These are phyloP conservation scores for Protobothrops mucrosquamatus DNA, from an alignment of 2,113 vertebrate genomes.

Conservation along the genomic window DNA sequence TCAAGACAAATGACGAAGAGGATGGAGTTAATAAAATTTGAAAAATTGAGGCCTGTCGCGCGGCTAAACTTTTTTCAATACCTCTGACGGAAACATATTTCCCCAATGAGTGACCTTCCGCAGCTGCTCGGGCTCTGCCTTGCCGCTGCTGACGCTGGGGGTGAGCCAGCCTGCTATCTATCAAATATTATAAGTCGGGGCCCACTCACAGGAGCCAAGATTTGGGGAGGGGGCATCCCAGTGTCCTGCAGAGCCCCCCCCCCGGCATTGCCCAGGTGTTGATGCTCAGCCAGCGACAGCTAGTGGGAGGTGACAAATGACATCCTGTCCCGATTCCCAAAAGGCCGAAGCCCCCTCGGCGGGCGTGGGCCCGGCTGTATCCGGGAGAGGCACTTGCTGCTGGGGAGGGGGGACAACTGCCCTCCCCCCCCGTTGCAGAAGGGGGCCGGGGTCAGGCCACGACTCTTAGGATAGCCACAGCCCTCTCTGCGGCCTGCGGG, in stretches of 20 bases:
- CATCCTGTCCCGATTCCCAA: constrained; percentile 59
- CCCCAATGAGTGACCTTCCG: constrained; percentile 81
- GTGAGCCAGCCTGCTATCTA: constrained; percentile 65
- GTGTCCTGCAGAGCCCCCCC: constrained; percentile 61
- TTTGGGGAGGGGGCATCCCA: constrained; percentile 36
- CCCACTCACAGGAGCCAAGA: constrained; percentile 57
- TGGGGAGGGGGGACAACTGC: constrained; percentile 75
- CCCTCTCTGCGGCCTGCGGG: constrained; percentile 14
- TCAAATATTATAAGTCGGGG: constrained; percentile 72
- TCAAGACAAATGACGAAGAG: constrained; percentile 76
- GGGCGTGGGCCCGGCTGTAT: neutral
- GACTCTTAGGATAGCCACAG: constrained; percentile 28
- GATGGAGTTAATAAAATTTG: constrained; percentile 83
- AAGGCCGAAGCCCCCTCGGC: constrained; percentile 53
- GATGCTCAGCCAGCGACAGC: constrained; percentile 64
- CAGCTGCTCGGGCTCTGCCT: constrained; percentile 62
- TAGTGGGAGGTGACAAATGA: constrained; percentile 79
- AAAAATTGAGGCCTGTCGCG: constrained; percentile 82
- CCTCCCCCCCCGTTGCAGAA: constrained; percentile 3
- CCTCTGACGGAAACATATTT: constrained; percentile 80
- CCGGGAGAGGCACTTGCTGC: constrained; percentile 50
- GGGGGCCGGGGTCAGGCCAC: constrained; percentile 67
- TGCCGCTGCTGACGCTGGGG: constrained; percentile 36
- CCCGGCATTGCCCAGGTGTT: constrained; percentile 73
- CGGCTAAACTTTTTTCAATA: constrained; percentile 79